phyloP scores from a whole-genome alignment of 2,888 invertebrate genomes.

The Polyploca ridens region DNA sequence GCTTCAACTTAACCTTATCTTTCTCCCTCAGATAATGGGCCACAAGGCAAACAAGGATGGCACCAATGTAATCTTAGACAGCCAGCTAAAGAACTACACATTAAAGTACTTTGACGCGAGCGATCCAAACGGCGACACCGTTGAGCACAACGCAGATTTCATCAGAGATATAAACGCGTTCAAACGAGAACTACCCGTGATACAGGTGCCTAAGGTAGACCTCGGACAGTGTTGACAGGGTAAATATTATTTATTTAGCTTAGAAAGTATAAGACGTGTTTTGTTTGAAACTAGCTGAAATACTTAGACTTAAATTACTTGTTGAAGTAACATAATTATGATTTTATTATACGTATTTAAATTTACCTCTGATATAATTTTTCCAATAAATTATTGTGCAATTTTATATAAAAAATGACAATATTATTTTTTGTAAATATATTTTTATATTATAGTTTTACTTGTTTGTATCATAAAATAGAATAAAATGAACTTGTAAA shows the following conservation, averaged over 20 bases:
- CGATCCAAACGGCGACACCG: slow-evolving; percentile 50
- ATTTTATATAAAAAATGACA: background rate
- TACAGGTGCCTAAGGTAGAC: slow-evolving; percentile 53
- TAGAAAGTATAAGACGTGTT: background rate
- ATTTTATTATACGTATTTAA: background rate
- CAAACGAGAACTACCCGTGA: slow-evolving; percentile 50
- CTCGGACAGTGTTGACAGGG: slow-evolving; percentile 57
- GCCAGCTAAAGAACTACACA: slow-evolving; percentile 41
- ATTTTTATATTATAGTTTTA: background rate
- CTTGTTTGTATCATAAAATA: background rate
- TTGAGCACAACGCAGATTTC: slow-evolving; percentile 55
- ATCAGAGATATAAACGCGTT: slow-evolving; percentile 60
- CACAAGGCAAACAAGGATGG: slow-evolving; percentile 48
- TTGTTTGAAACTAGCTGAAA: background rate
- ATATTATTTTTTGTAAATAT: background rate
- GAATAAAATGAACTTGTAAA: background rate
- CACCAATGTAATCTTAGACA: slow-evolving; percentile 28
- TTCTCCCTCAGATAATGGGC: slow-evolving; percentile 61
- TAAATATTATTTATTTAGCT: background rate
- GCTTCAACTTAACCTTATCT: background rate
- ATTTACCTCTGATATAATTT: background rate
- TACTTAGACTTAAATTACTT: background rate
- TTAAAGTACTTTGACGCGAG: slow-evolving; percentile 57
- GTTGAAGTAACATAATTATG: background rate
- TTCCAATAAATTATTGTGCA: background rate